A percentile compares a stretch with the other conserved stretches of the same genome.
phyloP scores from a whole-genome alignment of 1,140 invertebrate species.

The Magallana ariakensis region DNA sequence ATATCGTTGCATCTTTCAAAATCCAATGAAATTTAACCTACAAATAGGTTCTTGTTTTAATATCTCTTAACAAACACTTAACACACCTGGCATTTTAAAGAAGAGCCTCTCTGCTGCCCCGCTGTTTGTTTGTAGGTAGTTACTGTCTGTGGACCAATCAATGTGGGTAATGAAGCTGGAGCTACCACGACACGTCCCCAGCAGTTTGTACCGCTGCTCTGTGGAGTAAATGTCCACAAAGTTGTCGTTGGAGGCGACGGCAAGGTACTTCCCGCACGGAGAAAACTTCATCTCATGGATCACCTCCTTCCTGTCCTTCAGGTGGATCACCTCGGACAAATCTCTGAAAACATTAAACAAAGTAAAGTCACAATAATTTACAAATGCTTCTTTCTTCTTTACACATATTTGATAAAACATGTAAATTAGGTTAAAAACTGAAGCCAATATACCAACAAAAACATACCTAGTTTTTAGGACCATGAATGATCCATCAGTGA shows the following conservation, averaged over 20 bases:
- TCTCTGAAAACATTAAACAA: constrained; percentile 68
- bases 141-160: constrained; percentile 79
- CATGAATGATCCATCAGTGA: constrained; percentile 78
- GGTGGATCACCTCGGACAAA: constrained; percentile 75
- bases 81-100: constrained; percentile 62
- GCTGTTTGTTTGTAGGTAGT: constrained; percentile 74
- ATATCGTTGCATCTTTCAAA: no score
- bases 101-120: constrained; percentile 78
- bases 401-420: no score
- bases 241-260: constrained; percentile 77
- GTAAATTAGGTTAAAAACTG: no score
- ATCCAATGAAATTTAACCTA: no score
- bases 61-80: no score
- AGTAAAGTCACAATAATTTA: no score
- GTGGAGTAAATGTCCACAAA: constrained; percentile 79
- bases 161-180: constrained; percentile 77
- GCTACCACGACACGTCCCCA: constrained; percentile 78
- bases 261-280: constrained; percentile 74
- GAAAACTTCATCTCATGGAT: constrained; percentile 80
- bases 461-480: constrained; percentile 76
- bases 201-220: constrained; percentile 68
- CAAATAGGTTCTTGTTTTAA: no score
- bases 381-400: no score
- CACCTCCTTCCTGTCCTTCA: constrained; percentile 79
- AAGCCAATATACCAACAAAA: no score